A percentile compares a stretch with the other conserved stretches of the same genome.
These are phyloP conservation scores for Anoplius nigerrimus DNA, from an alignment of 2,888 invertebrate species.

Conservation along the genomic window DNA sequence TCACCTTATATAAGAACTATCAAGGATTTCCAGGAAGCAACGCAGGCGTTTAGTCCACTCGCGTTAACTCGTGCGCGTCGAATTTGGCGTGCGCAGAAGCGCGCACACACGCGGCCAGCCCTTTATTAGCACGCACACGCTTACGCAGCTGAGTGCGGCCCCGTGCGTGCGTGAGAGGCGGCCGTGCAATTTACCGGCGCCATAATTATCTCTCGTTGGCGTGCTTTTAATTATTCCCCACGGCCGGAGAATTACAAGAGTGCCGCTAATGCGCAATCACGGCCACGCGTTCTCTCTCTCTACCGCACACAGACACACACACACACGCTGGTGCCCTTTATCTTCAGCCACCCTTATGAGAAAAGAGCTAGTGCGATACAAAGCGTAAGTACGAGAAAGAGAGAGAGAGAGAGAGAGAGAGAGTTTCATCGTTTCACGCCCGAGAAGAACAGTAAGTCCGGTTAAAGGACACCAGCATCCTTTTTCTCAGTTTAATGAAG, in stretches of 20 bases:
- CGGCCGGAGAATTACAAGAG: conserved; percentile 49
- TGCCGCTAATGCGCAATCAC: conserved; percentile 49
- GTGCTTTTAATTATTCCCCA: conserved; percentile 56
- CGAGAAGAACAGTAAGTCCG: not conserved
- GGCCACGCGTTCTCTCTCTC: conserved; percentile 4
- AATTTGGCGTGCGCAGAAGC: no score
- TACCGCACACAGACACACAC: no score
- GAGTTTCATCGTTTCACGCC: not conserved
- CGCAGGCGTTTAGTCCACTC: no score
- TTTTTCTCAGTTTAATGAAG: no score
- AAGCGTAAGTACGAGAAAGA: not conserved
- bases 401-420: not conserved
- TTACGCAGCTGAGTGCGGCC: conserved; percentile 15
- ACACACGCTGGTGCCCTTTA: no score
- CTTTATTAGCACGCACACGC: conserved; percentile 2
- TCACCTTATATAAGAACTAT: no score
- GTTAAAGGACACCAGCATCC: no score
- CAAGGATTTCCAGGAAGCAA: no score
- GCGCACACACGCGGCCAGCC: no score
- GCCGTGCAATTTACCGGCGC: conserved; percentile 47
- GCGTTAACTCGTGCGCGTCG: no score
- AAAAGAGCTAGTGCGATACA: no score
- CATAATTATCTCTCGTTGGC: conserved; percentile 51
- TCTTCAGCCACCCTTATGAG: no score
- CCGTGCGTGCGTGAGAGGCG: conserved; percentile 25